Evolutionary conservation across 2,113 vertebrate species (phyloP).

Genomic region (Gallinago paraguaiae): DNA sequence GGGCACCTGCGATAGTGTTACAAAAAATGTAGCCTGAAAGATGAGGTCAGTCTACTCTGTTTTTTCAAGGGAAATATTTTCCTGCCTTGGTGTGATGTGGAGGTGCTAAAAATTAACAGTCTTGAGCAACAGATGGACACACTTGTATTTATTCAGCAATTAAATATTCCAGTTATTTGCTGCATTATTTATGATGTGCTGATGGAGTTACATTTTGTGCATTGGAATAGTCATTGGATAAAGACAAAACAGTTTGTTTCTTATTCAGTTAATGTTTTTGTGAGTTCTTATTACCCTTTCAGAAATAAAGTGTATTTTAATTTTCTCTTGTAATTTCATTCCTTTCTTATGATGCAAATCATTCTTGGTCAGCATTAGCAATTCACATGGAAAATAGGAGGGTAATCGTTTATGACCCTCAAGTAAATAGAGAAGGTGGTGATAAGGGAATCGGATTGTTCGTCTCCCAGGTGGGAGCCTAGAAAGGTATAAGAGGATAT

Average conservation of each 20-base stretch:
- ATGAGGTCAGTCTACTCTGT: not conserved
- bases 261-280: not conserved
- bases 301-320: not conserved
- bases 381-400: not conserved
- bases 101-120: not conserved
- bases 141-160: not conserved
- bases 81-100: not conserved
- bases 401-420: not conserved
- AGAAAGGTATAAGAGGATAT: not conserved
- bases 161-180: not conserved
- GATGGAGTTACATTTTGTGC: not conserved
- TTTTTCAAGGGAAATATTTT: not conserved
- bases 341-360: not conserved
- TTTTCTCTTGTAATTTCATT: not conserved
- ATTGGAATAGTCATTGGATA: not conserved
- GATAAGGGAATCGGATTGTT: not conserved
- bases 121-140: not conserved
- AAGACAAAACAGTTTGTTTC: not conserved
- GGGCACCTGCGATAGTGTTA: not conserved
- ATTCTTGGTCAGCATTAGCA: not conserved
- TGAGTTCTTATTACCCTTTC: not conserved
- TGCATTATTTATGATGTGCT: not conserved
- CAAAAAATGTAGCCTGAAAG: not conserved
- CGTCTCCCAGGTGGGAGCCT: not conserved
- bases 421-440: not conserved